These are phyloP conservation scores for Dermatemys mawii DNA, from an alignment of 2,113 vertebrate genomes.

Conservation along the genomic window DNA sequence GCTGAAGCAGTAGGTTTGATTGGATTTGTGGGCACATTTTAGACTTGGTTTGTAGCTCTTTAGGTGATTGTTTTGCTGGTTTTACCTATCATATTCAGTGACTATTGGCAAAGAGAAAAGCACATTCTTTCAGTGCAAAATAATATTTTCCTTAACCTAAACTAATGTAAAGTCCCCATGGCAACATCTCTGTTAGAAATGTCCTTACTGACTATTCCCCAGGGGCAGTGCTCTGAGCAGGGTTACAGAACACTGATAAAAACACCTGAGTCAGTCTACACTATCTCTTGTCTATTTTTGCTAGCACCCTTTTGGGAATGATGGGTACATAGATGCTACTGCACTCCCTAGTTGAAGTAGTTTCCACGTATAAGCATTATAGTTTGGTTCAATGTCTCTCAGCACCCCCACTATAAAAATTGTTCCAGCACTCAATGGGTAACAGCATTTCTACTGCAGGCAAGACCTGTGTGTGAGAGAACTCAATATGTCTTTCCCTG, in stretches of 20 bases:
- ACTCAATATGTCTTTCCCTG: neutral
- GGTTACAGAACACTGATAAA: neutral
- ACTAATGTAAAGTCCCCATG: neutral
- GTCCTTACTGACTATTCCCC: neutral
- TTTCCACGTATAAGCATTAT: no score
- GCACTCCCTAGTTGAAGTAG: no score
- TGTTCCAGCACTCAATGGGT: neutral
- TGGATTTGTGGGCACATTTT: neutral
- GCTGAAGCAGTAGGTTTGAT: neutral
- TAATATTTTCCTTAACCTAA: neutral
- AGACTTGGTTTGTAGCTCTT: slow-evolving; percentile 4
- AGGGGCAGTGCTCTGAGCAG: neutral
- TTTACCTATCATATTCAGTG: neutral
- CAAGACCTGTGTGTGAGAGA: neutral
- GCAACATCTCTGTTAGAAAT: neutral
- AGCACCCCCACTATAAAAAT: no score
- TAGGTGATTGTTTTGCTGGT: neutral
- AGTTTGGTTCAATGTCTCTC: no score
- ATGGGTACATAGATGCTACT: neutral
- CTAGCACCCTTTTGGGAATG: neutral
- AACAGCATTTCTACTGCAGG: fast-evolving
- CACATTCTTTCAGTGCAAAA: neutral
- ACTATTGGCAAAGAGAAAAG: slow-evolving; percentile 35
- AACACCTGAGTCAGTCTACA: neutral
- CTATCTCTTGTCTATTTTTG: neutral